Base-by-base conservation (phyloP, 1,140 invertebrate genomes). In the Drosophila punjabiensis region DNA sequence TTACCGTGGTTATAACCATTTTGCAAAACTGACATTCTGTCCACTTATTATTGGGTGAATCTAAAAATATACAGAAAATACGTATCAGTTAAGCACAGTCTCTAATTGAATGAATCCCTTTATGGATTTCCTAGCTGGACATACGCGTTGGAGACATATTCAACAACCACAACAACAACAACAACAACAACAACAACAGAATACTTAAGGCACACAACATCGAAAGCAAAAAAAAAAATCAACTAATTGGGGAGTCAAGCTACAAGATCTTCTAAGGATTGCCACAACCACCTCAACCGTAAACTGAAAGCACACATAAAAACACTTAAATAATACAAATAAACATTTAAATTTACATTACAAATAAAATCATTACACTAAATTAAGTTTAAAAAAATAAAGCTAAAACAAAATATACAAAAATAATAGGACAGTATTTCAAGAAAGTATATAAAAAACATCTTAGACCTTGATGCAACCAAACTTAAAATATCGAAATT, bases 11-110 rank as follows among this genome's bases (percentile, higher is more conserved):
- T 74, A 93, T 93, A 75, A 93, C 91, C 83, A 93, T 92, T 92
- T 93, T 93, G 91, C 93, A 93, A 92, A 93, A 93, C 65, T 93
- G 92, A 93, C 93, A 93, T 92, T 93, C 92, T 81, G 93, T 93
- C 93, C 93, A 93, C 73, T 93, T 93, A 91, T 92, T 93, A 91
- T 93, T 93, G 84, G 92, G 82, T 79, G 91, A 93, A 93, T 93
- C 92, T 93, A 93, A 93, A 93, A 93, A 93, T 93, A 93, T 92
- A 93, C 78, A 93, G 87, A 93, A 91, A 86, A 90, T 78, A 82
- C 66, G 73, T 75, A 75, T 79, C 50, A 91, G 74, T 90, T 79
- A 65, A 53, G 63, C 61, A 75, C 43, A 68, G 50, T 58, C 61
- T 48, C 52, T 35, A 58, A 32, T 53, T 47, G 59, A 50, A 45